Evolutionary conservation across 2,113 vertebrate species (phyloP), one percentile per base, ranked within the genome.

Genomic region (Procavia capensis): DNA sequence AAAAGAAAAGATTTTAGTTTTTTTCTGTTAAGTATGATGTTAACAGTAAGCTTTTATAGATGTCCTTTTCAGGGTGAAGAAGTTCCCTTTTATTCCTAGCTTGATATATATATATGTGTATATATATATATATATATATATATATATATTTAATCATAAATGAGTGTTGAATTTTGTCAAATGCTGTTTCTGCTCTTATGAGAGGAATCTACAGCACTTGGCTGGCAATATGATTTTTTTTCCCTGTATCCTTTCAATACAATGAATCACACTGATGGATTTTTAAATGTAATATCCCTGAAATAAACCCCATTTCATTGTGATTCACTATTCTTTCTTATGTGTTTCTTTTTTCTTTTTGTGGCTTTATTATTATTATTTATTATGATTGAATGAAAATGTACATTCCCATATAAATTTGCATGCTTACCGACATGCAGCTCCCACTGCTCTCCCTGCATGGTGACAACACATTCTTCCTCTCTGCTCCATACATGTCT

Each of bases 271-370:
- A 70, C 25, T 93, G 75, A 25, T 41, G 45, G 6, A 16, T 88
- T 72, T 94, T 94, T 84, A 0, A 92, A 92, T 90, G 13, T 63
- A 82, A 16, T 39, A 91, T 89, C n/a, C 47, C 19, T 84, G 70
- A 1, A 16, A 81, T 76, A 89, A 89, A 89, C 16, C 2, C 27
- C 54, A 0, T 45, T 54, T 95, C 4, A 25, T 82, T 91, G 31
- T 45, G 34, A 64, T 85, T 83, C 76, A 25, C 75, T 89, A 47
- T 6, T 13, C 9, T 50, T 87, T 59, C 75, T n/a, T 54, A 47
- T 93, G 70, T 76, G 34, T 72, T 85, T 1, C 43, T 50, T 34
- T n/a, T n/a, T n/a, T n/a, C n/a, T n/a, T n/a, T n/a, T n/a, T n/a
- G n/a, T n/a, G n/a, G n/a, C n/a, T n/a, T n/a, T n/a, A n/a, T n/a